Conservation (phyloP, 1,140 invertebrate genomes). For the Cydia strobilella region DNA sequence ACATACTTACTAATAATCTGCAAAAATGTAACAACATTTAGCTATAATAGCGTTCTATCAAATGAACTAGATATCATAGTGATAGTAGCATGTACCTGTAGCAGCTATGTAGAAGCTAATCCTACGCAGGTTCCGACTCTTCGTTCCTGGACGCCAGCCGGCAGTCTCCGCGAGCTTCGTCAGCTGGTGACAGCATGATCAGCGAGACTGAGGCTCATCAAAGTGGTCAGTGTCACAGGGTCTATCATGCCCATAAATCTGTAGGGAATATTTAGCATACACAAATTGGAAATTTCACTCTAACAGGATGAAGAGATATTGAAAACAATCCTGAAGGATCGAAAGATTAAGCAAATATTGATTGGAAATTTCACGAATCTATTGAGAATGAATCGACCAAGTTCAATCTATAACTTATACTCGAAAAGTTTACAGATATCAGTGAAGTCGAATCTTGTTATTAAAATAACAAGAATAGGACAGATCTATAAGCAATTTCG, state of each 20-base stretch:
- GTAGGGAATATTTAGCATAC: neutral
- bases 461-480: too few species aligned
- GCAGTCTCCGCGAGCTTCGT: conserved; percentile 71
- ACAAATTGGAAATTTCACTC: neutral
- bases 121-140: conserved; percentile 67
- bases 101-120: conserved; percentile 41
- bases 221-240: conserved; percentile 63
- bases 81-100: conserved; percentile 31
- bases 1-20: too few species aligned
- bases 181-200: conserved; percentile 70
- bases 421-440: too few species aligned
- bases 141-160: conserved; percentile 71
- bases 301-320: neutral
- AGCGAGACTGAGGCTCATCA: conserved; percentile 77
- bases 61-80: conserved; percentile 22
- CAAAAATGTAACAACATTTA: neutral
- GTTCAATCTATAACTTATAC: too few species aligned
- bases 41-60: neutral
- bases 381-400: too few species aligned
- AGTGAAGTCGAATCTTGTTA: too few species aligned
- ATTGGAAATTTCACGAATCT: neutral
- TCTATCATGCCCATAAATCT: neutral
- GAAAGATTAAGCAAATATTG: neutral
- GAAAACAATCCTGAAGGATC: neutral
- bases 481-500: too few species aligned